Evolutionary conservation across 2,888 invertebrate species (phyloP), one percentile per base, ranked within the genome.

Genomic region (Choreutis nemorana): DNA sequence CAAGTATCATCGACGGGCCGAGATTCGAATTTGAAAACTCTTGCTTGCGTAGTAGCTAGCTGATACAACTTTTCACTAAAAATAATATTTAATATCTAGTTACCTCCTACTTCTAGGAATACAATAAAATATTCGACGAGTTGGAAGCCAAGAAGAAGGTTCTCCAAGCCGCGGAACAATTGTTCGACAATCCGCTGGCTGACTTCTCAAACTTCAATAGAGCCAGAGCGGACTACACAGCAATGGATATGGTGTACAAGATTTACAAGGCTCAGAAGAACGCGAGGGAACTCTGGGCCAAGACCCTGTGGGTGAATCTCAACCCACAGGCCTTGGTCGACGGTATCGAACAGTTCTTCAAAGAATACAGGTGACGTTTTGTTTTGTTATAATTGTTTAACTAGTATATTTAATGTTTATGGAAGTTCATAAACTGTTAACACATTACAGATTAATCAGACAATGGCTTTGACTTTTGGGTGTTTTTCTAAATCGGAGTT

Each of bases 161-260:
- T 1, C 56, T 80, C 0, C 77, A 78, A 50, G 66, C 70, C 32
- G 91, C 93, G 0, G 94, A 95, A 65, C 86, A 89, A 49, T 78
- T 96, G 2, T 96, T 96, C 60, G 93, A 94, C 47, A 87, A 95
- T 45, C 87, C 91, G 1, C 82, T 93, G 27, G 87, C 91, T 0
- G 90, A 93, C 57, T 95, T 94, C 50, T 86, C 88, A 0, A 85
- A 86, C 34, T 90, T 91, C 63, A 53, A 85, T 14, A 78, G 83
- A 14, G 75, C 85, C 0, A 85, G 83, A 50, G 46, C 64, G 0
- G 87, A 90, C 39, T 90, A 78, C 48, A 70, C 80, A 10, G 81
- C 82, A 2, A 83, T 94, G 82, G 87, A 89, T 31, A 44, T 61
- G 48, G 62, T 95, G 12, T 95, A 89, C 56, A 85, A 86, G 49